A percentile compares a stretch with the other conserved stretches of the same genome.
Conservation (phyloP, 1,140 invertebrate species). For the Lepidurus couesii region DNA sequence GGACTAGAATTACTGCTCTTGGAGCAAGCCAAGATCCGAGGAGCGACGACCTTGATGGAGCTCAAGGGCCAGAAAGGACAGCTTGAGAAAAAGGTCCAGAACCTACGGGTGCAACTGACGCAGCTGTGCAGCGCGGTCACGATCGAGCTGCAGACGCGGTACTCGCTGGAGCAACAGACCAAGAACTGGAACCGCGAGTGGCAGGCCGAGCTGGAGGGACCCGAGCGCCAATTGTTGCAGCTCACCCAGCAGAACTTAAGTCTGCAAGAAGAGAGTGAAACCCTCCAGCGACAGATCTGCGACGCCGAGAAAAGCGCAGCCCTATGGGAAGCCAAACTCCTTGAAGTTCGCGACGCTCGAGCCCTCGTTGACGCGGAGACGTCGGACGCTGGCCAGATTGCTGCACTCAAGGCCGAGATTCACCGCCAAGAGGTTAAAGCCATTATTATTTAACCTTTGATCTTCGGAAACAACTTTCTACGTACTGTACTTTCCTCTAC, state of each 20-base stretch:
- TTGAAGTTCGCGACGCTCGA: constrained; percentile 28
- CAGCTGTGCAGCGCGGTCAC: constrained; percentile 55
- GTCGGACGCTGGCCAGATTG: constrained; percentile 29
- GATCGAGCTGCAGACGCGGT: constrained; percentile 54
- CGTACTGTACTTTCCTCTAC: too few relatives aligned
- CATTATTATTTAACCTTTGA: neutral
- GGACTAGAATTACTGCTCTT: constrained; percentile 61
- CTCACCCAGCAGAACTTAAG: constrained; percentile 10
- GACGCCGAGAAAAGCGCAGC: constrained; percentile 28
- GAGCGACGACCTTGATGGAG: constrained; percentile 57
- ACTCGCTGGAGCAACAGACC: constrained; percentile 56
- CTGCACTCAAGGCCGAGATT: constrained; percentile 27
- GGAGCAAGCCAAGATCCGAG: constrained; percentile 63
- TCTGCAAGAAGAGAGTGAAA: constrained; percentile 22
- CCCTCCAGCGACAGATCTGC: constrained; percentile 20
- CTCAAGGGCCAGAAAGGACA: constrained; percentile 52
- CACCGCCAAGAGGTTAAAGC: constrained; percentile 25
- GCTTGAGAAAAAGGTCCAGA: constrained; percentile 54
- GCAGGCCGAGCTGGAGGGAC: constrained; percentile 48
- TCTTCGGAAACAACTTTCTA: too few relatives aligned
- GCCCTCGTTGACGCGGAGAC: constrained; percentile 27
- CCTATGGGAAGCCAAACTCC: constrained; percentile 28
- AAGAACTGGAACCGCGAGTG: constrained; percentile 52
- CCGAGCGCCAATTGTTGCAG: constrained; percentile 28
- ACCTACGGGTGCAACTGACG: constrained; percentile 54